Evolutionary conservation across 2,797 vertebrate species (phyloP), one percentile per base, ranked within the genome.

Genomic region (Muscicapa striata): DNA sequence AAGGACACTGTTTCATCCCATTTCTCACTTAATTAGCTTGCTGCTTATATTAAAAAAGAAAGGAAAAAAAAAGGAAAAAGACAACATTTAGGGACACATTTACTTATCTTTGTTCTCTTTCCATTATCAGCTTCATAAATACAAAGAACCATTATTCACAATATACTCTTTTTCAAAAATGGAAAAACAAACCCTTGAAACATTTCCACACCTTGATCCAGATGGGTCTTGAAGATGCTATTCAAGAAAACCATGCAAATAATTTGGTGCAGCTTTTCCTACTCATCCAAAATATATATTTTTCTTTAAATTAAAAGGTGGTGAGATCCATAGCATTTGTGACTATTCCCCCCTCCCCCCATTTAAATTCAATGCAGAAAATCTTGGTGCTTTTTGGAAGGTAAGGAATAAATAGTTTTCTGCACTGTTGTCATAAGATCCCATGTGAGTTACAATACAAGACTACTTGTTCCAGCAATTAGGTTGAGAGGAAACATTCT

Each of bases 101-200:
- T 97, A 96, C 96, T 98, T 92, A 97, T 97, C 97, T 97, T 90
- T 84, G 92, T 89, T 97, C 94, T 97, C 95, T 97, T 97, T 97
- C 96, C 96, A 94, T 98, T 97, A 96, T 95, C 91, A 95, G 96
- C 92, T 97, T 96, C 96, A 98, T 98, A 98, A 98, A 98, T 98
- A 98, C 94, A 97, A 97, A 97, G 97, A 97, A 97, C 95, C 97
- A 97, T 98, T 98, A 98, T 98, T 98, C 97, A 98, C 97, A 98
- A 98, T 96, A 97, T 97, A 97, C 95, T 94, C 90, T 96, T 57
- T 84, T 95, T 96, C 74, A 94, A 94, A 97, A 92, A 95, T 88
- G 96, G 96, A 96, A 97, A 97, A 95, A 89, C 96, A 95, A 97
- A 97, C 94, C 95, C 95, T 92, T 93, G 90, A 96, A 96, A 96